Base-by-base conservation (phyloP, 2,797 vertebrate genomes). In the Tapirus indicus region DNA sequence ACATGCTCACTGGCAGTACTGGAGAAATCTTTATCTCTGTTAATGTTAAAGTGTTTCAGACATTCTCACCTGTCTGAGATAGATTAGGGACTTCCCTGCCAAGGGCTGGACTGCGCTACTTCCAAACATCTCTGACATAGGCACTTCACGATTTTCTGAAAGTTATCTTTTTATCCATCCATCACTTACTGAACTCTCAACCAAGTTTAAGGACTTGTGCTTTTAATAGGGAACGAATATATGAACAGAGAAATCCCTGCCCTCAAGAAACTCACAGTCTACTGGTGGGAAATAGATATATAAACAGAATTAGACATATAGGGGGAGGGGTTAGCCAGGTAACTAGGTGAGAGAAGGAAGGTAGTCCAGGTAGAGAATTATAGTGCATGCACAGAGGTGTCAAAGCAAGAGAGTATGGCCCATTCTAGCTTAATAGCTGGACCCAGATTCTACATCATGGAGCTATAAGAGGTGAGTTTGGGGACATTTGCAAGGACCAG, bases 21-120 rank as follows among this genome's bases (percentile, higher is more conserved):
- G 16, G 80, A 93, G 52, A 95, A 94, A 71, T 85, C 49, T 62
- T 35, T 69, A 9, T 86, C 66, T 95, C 25, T 79, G 27, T 60
- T 84, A 44, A 1, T 77, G 29, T 60, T 86, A 84, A 94, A 79
- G 75, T 32, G 62, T 68, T 87, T 86, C 11, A 74, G 72, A 92
- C 84, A 85, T 75, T 82, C 29, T 88, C 29, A 75, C 49, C 16
- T 91, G 3, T 77, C 68, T 75, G 44, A 95, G 64, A 47, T 1
- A 75, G 83, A 68, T 56, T n/a, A 93, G 35, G 6, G 21, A 32
- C 7, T 96, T 74, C 79, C 16, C 21, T 89, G 64, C 9, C 11
- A n/a, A 88, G 71, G 74, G 47, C 25, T 49, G 18, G 14, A n/a
- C 17, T 35, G 18, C 25, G 29, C 47, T 86, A 18, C 25, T 84